phyloP scores from a whole-genome alignment of 2,888 invertebrate genomes.

The Tromatobia lineatoria region DNA sequence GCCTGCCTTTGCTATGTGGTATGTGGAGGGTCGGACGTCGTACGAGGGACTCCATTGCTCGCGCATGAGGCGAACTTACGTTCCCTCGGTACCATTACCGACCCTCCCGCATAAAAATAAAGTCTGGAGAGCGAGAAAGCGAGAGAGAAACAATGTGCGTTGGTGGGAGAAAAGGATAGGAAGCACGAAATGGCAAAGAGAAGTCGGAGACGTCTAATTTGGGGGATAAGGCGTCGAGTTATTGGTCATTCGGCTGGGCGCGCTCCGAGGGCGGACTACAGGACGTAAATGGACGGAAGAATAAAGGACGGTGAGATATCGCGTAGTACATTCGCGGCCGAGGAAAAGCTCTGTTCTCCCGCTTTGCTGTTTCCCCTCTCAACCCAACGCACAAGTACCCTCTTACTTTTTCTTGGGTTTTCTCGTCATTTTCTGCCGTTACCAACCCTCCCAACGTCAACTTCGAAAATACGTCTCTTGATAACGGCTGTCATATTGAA shows the following conservation, averaged over 20 bases:
- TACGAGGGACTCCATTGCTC: conserved; percentile 72
- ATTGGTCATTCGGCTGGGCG: conserved; percentile 76
- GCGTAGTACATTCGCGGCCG: conserved; percentile 48
- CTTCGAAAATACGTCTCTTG: conserved; percentile 2
- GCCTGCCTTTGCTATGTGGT: conserved; percentile 50
- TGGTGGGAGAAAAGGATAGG: conserved; percentile 23
- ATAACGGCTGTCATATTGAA: not conserved
- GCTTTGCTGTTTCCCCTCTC: conserved; percentile 9
- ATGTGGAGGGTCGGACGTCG: conserved; percentile 64
- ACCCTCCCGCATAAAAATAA: conserved; percentile 76
- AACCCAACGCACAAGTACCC: conserved; percentile 6
- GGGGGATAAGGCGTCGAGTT: conserved; percentile 79
- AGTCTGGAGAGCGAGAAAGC: conserved; percentile 70
- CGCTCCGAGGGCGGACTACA: conserved; percentile 67
- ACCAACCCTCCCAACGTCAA: not conserved
- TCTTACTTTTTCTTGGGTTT: conserved; percentile 11
- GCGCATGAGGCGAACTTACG: conserved; percentile 74
- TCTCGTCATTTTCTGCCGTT: conserved; percentile 37
- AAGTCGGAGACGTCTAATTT: conserved; percentile 76
- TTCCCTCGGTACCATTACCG: conserved; percentile 76
- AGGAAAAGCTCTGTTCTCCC: conserved; percentile 26
- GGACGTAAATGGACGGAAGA: conserved; percentile 74
- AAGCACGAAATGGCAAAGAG: conserved; percentile 33
- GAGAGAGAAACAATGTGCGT: conserved; percentile 3
- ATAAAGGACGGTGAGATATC: conserved; percentile 68